These are phyloP conservation scores for Zingel zingel DNA, from an alignment of 2,113 vertebrate species.

Conservation along the genomic window DNA sequence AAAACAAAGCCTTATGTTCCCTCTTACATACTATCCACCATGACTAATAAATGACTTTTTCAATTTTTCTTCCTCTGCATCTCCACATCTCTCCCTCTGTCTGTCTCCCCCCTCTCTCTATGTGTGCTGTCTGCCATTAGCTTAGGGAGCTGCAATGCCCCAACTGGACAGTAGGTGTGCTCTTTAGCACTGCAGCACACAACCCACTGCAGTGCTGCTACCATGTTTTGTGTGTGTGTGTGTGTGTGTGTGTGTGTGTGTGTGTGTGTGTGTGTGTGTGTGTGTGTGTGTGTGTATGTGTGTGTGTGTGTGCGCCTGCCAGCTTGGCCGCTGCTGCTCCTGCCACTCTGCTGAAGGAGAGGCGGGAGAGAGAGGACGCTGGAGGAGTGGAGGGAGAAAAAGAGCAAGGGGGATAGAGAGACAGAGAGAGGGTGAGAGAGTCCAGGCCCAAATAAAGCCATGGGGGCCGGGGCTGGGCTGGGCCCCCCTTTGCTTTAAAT, in stretches of 20 bases:
- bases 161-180: conserved; percentile 78
- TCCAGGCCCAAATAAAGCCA: conserved; percentile 90
- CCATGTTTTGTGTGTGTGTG: conserved; percentile 43
- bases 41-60: neutral
- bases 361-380: conserved; percentile 23
- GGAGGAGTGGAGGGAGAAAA: conserved; percentile 43
- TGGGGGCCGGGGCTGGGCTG: conserved; percentile 78
- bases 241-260: conserved; percentile 28
- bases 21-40: neutral
- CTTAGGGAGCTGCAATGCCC: conserved; percentile 71
- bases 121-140: neutral
- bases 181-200: conserved; percentile 79
- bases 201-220: conserved; percentile 72
- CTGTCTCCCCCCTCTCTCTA: neutral
- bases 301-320: conserved; percentile 41
- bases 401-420: conserved; percentile 20
- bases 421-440: conserved; percentile 43
- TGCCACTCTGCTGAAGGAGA: conserved; percentile 75
- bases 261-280: conserved; percentile 41
- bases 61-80: neutral
- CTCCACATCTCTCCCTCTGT: neutral
- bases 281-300: conserved; percentile 44
- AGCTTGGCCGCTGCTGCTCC: conserved; percentile 72
- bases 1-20: neutral
- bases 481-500: conserved; percentile 86